Conservation (phyloP, 1,140 invertebrate species). For the Leptinotarsa undecemlineata region DNA sequence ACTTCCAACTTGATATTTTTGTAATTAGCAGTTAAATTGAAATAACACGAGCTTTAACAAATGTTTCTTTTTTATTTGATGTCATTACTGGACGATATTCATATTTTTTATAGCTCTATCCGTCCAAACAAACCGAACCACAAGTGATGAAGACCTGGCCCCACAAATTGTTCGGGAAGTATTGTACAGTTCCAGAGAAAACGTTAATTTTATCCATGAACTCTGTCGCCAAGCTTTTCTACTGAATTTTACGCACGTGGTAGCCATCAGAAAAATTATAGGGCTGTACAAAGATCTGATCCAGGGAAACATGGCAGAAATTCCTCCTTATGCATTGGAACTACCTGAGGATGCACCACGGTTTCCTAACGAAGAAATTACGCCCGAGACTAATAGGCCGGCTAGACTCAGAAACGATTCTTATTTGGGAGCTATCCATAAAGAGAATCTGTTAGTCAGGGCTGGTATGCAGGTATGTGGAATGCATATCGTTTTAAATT, state of each 20-base stretch:
- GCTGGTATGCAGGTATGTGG: slow-evolving; percentile 72
- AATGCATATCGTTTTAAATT: neutral
- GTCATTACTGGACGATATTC: neutral
- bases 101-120: slow-evolving; percentile 44
- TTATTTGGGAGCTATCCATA: slow-evolving; percentile 78
- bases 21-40: no score
- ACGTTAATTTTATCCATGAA: slow-evolving; percentile 95
- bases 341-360: slow-evolving; percentile 62
- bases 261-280: slow-evolving; percentile 86
- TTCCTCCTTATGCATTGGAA: slow-evolving; percentile 87
- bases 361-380: slow-evolving; percentile 35
- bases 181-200: slow-evolving; percentile 84
- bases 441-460: slow-evolving; percentile 76
- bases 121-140: slow-evolving; percentile 44
- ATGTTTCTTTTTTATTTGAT: no score
- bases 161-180: slow-evolving; percentile 78
- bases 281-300: slow-evolving; percentile 97
- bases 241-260: slow-evolving; percentile 84
- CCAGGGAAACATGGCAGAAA: slow-evolving; percentile 73
- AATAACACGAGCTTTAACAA: no score
- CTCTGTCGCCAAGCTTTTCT: slow-evolving; percentile 92
- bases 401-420: slow-evolving; percentile 79
- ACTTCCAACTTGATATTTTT: no score
- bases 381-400: slow-evolving; percentile 61
- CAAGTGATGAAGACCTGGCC: slow-evolving; percentile 49